Percentiles rank a stretch among this genome's conserved stretches.
Evolutionary conservation across 2,113 vertebrate genomes (phyloP).

Genomic region (Elanoides forficatus): DNA sequence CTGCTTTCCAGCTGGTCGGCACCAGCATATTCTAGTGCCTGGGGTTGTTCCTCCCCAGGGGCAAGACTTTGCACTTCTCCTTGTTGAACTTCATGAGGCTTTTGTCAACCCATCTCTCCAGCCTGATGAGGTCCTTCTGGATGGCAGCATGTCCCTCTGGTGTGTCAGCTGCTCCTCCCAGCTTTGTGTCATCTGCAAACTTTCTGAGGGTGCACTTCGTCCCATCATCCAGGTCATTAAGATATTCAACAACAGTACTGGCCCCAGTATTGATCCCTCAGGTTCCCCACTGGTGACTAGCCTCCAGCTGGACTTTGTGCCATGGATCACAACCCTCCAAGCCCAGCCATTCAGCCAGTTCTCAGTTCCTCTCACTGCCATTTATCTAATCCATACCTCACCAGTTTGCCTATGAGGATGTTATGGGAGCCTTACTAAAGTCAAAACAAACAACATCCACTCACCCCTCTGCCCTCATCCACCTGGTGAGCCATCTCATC

Average conservation of each 20-base stretch:
- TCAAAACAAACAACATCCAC: not conserved
- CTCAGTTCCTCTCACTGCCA: not conserved
- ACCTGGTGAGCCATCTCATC: not conserved
- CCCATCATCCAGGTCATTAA: not conserved
- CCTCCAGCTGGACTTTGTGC: not conserved
- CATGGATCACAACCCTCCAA: not conserved
- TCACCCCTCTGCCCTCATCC: not conserved
- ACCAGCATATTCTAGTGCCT: not conserved
- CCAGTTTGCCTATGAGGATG: not conserved
- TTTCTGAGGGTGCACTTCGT: not conserved
- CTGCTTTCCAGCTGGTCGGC: not conserved
- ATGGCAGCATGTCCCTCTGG: not conserved
- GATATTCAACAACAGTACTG: no score
- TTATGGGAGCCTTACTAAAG: not conserved
- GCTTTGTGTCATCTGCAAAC: not conserved
- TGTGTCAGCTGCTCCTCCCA: not conserved
- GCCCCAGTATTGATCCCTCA: rapidly evolving
- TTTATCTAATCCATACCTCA: not conserved
- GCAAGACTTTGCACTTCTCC: not conserved
- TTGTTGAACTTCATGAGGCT: not conserved
- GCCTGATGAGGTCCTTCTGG: not conserved
- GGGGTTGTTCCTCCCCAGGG: no score
- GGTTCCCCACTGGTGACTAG: not conserved
- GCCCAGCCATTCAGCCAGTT: not conserved
- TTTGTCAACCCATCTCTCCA: not conserved